These are phyloP conservation scores for Eupsittula cactorum DNA, from an alignment of 2,113 vertebrate species.

Conservation along the genomic window DNA sequence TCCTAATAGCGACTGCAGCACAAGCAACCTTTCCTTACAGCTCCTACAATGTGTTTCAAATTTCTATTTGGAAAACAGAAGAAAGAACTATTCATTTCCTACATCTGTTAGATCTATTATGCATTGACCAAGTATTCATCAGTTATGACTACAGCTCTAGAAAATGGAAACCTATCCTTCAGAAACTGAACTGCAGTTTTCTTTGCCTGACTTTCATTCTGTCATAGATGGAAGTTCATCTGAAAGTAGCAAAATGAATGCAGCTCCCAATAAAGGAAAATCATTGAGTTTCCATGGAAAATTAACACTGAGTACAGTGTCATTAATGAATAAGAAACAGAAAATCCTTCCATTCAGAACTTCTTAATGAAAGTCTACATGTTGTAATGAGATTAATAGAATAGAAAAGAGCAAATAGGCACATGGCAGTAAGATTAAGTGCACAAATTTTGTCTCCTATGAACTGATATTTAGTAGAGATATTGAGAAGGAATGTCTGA, in stretches of 20 bases:
- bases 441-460: neutral
- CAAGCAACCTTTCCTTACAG: neutral
- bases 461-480: neutral
- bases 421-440: neutral
- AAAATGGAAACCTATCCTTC: neutral
- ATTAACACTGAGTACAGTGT: neutral
- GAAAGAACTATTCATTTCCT: neutral
- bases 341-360: neutral
- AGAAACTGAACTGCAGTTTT: neutral
- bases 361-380: neutral
- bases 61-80: neutral
- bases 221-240: neutral
- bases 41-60: neutral
- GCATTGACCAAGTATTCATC: neutral
- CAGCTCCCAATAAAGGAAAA: neutral
- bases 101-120: neutral
- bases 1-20: neutral
- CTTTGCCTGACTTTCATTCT: neutral
- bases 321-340: neutral
- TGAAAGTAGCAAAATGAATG: neutral
- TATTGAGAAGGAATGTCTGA: neutral
- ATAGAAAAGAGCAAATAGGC: neutral
- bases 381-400: neutral
- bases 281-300: neutral
- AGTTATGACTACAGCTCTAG: neutral